Evolutionary conservation across 2,797 vertebrate species (phyloP).

Genomic region (Chaetophractus vellerosus): DNA sequence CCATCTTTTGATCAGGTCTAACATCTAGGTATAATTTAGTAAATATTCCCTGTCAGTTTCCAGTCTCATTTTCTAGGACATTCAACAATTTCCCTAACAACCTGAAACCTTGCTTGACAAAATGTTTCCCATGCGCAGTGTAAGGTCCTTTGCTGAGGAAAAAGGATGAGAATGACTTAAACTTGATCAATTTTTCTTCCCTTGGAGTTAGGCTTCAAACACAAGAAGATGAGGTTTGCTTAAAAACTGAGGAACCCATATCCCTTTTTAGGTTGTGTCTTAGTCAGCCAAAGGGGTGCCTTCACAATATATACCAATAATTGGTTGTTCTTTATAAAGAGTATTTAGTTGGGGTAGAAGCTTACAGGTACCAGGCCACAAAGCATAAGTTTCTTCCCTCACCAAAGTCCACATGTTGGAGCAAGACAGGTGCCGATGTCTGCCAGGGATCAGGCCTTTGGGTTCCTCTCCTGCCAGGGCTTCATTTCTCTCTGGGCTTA

Average conservation of each 20-base stretch:
- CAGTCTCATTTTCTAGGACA: neutral
- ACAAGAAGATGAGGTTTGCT: neutral
- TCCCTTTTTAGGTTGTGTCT: neutral
- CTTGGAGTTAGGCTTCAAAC: neutral
- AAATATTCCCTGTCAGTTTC: neutral
- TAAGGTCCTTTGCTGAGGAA: neutral
- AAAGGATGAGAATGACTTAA: neutral
- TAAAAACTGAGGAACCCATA: neutral
- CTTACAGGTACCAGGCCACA: too few relatives aligned
- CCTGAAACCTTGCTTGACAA: neutral
- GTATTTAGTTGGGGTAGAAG: too few relatives aligned
- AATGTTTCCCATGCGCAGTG: neutral
- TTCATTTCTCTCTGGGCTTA: too few relatives aligned
- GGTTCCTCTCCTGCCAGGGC: too few relatives aligned
- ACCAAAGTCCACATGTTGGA: too few relatives aligned
- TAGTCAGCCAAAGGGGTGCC: too few relatives aligned
- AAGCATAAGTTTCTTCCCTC: too few relatives aligned
- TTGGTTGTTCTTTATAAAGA: too few relatives aligned
- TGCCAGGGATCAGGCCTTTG: too few relatives aligned
- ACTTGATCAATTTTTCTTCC: neutral
- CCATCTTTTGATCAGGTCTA: neutral
- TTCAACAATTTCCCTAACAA: neutral
- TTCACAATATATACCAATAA: too few relatives aligned
- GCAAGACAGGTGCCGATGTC: too few relatives aligned
- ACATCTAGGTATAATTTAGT: neutral